phyloP scores from a whole-genome alignment of 53 echinoderm and acorn worm genomes.

The Apostichopus leukothele region DNA sequence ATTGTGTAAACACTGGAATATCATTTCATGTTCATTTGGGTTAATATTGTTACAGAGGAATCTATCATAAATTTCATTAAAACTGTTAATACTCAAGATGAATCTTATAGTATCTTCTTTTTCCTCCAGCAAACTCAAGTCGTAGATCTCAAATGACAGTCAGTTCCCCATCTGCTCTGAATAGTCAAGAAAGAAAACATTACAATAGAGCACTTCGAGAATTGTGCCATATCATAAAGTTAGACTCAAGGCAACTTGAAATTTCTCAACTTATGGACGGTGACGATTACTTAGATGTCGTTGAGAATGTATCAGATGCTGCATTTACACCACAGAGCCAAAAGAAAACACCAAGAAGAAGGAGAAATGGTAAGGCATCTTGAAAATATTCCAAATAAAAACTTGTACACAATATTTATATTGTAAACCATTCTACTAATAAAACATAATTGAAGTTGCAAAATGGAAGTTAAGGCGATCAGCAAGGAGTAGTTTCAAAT shows the following conservation, averaged over 20 bases:
- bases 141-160: background rate
- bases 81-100: no score
- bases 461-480: background rate
- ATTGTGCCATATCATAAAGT: slow-evolving; percentile 72
- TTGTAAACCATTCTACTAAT: no score
- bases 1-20: no score
- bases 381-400: no score
- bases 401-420: no score
- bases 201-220: slow-evolving; percentile 89
- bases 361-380: background rate
- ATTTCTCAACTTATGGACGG: slow-evolving; percentile 9
- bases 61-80: no score
- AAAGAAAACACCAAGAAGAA: background rate
- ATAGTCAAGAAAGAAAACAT: slow-evolving; percentile 77
- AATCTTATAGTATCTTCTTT: background rate
- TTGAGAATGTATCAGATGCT: background rate
- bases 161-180: slow-evolving; percentile 45
- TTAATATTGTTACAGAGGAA: no score
- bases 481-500: no score
- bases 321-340: background rate
- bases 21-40: no score
- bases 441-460: background rate
- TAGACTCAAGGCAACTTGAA: slow-evolving; percentile 66
- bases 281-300: background rate
- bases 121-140: background rate